These are phyloP conservation scores for Tenebrio molitor DNA, from an alignment of 1,140 invertebrate species.

Conservation along the genomic window DNA sequence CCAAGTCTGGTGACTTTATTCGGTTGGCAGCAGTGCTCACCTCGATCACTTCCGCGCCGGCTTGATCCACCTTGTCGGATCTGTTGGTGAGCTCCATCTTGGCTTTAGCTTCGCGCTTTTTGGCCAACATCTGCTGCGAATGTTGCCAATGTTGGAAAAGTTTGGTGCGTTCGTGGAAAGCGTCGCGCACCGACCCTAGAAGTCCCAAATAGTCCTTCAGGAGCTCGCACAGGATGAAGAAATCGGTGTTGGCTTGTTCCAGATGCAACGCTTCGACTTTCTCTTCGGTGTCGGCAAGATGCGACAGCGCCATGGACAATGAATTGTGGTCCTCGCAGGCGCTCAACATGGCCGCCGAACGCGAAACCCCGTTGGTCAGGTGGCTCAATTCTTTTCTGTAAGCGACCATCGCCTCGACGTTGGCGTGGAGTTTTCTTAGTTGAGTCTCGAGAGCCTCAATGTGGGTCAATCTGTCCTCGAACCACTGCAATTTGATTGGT, in stretches of 20 bases:
- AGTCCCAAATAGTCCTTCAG: constrained; percentile 96
- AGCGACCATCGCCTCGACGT: constrained; percentile 89
- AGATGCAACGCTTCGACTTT: constrained; percentile 90
- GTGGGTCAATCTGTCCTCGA: constrained; percentile 95
- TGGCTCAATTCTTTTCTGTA: constrained; percentile 89
- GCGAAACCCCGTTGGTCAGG: constrained; percentile 85
- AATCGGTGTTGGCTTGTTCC: constrained; percentile 96
- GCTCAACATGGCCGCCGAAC: constrained; percentile 91
- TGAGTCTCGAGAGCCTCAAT: constrained; percentile 94
- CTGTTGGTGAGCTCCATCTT: constrained; percentile 88
- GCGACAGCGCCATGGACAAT: constrained; percentile 91
- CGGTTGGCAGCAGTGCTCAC: constrained; percentile 69
- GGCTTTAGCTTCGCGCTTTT: constrained; percentile 94
- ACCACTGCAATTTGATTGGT: constrained; percentile 83
- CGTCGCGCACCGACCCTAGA: constrained; percentile 94
- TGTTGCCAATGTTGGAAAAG: constrained; percentile 98
- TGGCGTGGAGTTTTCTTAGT: constrained; percentile 88
- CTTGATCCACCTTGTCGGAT: constrained; percentile 90
- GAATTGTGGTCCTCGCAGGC: constrained; percentile 96
- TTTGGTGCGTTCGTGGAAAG: constrained; percentile 98
- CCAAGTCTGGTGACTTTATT: constrained; percentile 24
- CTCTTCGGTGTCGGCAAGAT: constrained; percentile 93
- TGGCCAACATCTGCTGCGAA: constrained; percentile 93
- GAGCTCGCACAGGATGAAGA: constrained; percentile 92
- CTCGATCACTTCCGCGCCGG: constrained; percentile 92